A percentile compares a stretch with the other conserved stretches of the same genome.
phyloP scores from a whole-genome alignment of 2,797 vertebrate genomes.

The Cyprinodon diabolis region DNA sequence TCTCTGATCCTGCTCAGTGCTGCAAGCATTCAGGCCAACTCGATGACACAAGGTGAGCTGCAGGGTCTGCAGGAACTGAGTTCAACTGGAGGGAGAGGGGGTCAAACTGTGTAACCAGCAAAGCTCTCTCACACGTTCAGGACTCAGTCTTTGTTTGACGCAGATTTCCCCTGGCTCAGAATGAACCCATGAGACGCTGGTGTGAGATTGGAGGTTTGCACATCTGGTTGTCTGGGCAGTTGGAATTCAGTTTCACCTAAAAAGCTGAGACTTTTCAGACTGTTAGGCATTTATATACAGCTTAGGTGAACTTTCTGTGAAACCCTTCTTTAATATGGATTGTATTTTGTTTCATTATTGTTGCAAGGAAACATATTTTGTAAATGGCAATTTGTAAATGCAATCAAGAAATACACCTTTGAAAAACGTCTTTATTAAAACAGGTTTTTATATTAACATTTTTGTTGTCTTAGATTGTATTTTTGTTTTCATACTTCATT shows the following conservation, averaged over 20 bases:
- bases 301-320: conserved; percentile 12
- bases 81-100: conserved; percentile 17
- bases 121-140: conserved; percentile 25
- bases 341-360: no score
- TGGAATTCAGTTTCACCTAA: not conserved
- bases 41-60: conserved; percentile 51
- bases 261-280: conserved; percentile 4
- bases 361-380: no score
- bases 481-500: no score
- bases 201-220: conserved; percentile 3
- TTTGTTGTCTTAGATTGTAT: no score
- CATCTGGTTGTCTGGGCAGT: conserved; percentile 10
- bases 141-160: conserved; percentile 17
- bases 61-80: conserved; percentile 39
- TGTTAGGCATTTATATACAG: not conserved
- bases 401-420: no score
- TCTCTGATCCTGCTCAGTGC: conserved; percentile 62
- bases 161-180: conserved; percentile 18
- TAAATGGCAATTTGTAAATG: no score
- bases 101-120: conserved; percentile 48
- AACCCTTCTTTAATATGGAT: not conserved
- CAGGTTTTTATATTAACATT: no score
- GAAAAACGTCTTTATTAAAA: no score
- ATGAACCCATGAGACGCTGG: not conserved
- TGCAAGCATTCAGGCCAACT: conserved; percentile 20